phyloP scores from a whole-genome alignment of 92 coral and sea anemone species.

The Hydrozoanthus gracilis region DNA sequence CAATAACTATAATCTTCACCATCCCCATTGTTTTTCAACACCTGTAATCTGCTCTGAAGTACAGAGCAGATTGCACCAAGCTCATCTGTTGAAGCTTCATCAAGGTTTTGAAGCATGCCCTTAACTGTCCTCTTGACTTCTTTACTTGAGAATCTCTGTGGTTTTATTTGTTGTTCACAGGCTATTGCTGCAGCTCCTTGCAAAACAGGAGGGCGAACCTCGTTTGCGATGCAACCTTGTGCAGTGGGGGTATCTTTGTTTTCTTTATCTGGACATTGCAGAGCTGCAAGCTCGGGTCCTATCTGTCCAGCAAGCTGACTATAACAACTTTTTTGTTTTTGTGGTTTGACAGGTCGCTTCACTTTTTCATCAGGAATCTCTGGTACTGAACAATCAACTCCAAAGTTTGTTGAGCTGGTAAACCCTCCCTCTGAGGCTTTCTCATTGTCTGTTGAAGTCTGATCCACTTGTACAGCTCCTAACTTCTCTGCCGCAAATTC shows the following conservation, averaged over 20 bases:
- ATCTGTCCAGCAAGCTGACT: slow-evolving; percentile 53
- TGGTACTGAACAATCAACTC: slow-evolving; percentile 9
- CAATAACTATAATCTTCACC: not conserved
- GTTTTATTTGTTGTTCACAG: not conserved
- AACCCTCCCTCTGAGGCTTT: not conserved
- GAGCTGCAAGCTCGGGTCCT: slow-evolving; percentile 66
- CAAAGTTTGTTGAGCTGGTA: not conserved
- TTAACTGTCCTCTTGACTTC: not conserved
- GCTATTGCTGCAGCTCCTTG: not conserved
- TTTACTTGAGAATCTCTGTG: not conserved
- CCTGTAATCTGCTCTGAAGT: slow-evolving; percentile 33
- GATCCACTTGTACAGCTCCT: slow-evolving; percentile 21
- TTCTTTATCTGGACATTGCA: slow-evolving; percentile 32
- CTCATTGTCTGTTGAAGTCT: too few relatives aligned
- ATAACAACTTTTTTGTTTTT: slow-evolving; percentile 57
- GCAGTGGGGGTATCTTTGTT: not conserved
- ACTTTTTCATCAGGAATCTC: slow-evolving; percentile 18
- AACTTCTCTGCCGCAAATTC: slow-evolving; percentile 11
- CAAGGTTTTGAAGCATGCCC: not conserved
- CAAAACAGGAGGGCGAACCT: not conserved
- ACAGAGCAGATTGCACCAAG: not conserved
- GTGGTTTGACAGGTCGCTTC: not conserved
- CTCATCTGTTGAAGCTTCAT: slow-evolving; percentile 25
- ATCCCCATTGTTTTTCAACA: slow-evolving; percentile 28
- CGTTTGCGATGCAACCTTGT: not conserved